Evolutionary conservation across 2,113 vertebrate genomes (phyloP).

Genomic region (Casuarius casuarius): DNA sequence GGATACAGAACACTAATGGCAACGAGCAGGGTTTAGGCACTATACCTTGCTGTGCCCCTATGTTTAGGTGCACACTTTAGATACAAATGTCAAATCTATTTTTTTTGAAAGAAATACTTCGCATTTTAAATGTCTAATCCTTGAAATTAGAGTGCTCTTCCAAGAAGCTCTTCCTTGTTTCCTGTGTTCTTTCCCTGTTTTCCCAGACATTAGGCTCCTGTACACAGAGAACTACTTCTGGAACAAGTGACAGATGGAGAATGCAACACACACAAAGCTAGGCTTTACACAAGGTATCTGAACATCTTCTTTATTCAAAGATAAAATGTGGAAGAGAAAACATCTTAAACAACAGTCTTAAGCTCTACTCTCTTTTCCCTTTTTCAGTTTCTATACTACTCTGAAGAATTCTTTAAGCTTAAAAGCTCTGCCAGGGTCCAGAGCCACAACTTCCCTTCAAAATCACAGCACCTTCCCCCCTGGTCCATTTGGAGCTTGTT

Average conservation of each 20-base stretch:
- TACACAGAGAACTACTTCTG: neutral
- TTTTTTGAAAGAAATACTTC: neutral
- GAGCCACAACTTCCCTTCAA: neutral
- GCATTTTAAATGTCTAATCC: neutral
- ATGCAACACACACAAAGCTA: rapidly evolving
- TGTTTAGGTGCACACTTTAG: neutral
- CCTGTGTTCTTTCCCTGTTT: neutral
- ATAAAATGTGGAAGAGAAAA: neutral
- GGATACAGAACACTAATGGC: neutral
- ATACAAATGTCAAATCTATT: neutral
- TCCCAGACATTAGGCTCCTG: neutral
- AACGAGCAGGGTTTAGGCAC: neutral
- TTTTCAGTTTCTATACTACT: neutral
- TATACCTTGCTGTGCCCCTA: neutral
- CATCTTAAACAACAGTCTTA: neutral
- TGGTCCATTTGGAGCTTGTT: neutral
- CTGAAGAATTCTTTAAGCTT: neutral
- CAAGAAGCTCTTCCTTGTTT: neutral
- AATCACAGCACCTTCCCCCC: neutral
- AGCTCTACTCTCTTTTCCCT: neutral
- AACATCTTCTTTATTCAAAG: neutral
- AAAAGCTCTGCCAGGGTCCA: neutral
- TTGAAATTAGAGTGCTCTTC: neutral
- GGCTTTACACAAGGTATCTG: neutral
- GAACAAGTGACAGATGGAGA: neutral